These are phyloP conservation scores for Neosilurus mollespiculum DNA, from an alignment of 2,797 vertebrate species.

Conservation along the genomic window DNA sequence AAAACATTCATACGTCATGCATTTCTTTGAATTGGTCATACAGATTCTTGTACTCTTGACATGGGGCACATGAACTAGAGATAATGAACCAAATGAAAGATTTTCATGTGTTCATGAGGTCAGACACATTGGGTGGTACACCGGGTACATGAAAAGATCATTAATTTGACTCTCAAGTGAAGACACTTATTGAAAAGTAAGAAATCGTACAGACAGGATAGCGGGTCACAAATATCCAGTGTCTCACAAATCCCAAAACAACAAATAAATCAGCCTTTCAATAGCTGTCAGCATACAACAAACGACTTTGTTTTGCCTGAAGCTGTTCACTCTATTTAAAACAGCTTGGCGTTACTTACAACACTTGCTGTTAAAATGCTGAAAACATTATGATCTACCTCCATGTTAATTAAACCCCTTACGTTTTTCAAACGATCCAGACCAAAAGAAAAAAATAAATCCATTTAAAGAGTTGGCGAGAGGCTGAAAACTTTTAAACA, in stretches of 20 bases:
- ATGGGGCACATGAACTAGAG: neutral
- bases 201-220: conserved; percentile 26
- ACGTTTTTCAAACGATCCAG: neutral
- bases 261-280: conserved; percentile 34
- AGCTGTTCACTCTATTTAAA: conserved; percentile 2
- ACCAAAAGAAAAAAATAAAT: conserved; percentile 21
- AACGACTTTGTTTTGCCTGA: conserved; percentile 16
- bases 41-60: neutral
- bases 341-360: neutral
- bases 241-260: conserved; percentile 29
- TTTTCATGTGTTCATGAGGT: neutral
- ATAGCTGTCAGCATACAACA: conserved; percentile 24
- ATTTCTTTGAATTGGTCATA: neutral
- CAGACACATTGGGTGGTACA: neutral
- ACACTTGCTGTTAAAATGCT: neutral
- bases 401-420: neutral
- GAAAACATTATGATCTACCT: neutral
- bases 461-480: neutral
- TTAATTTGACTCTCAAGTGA: conserved; percentile 17
- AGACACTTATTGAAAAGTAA: conserved; percentile 12
- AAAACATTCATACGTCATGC: neutral
- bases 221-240: conserved; percentile 45
- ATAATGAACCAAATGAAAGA: neutral
- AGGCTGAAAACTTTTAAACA: neutral
- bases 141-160: neutral